phyloP scores from a whole-genome alignment of 30 jellyfish, hydroid and myxozoan genomes.

The Nemopilema nomurai region DNA sequence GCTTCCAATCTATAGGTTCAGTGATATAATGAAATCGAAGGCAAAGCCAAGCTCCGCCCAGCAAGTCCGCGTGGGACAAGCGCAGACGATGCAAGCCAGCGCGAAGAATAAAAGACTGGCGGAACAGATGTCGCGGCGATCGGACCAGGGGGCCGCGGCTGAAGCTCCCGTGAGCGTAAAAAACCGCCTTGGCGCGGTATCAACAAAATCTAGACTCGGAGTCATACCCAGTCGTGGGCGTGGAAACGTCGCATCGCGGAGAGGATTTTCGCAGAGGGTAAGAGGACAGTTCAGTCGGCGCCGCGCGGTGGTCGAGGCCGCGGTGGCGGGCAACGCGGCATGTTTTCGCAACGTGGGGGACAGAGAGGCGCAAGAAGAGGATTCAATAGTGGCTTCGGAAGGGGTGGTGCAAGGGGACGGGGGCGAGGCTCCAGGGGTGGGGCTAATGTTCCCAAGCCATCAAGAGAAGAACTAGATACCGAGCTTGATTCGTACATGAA shows the following conservation, averaged over 20 bases:
- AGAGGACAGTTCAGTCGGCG: background rate
- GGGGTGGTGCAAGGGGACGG: conserved; percentile 30
- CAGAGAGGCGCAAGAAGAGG: conserved; percentile 29
- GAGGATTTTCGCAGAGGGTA: conserved; percentile 24
- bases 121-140: conserved; percentile 87
- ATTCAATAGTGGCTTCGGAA: conserved; percentile 23
- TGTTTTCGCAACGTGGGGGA: background rate
- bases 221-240: conserved; percentile 16
- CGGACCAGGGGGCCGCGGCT: conserved; percentile 30
- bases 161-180: conserved; percentile 26
- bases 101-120: conserved; percentile 89
- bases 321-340: conserved; percentile 33
- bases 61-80: conserved; percentile 39
- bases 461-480: conserved; percentile 53
- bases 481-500: conserved; percentile 68
- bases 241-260: conserved; percentile 13
- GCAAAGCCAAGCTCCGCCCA: conserved; percentile 38
- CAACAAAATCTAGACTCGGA: conserved; percentile 59
- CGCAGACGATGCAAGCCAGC: conserved; percentile 71
- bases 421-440: conserved; percentile 46
- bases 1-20: conserved; percentile 45
- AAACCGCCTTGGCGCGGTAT: conserved; percentile 52
- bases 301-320: conserved; percentile 27
- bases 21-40: conserved; percentile 76
- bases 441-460: conserved; percentile 1